Evolutionary conservation across 2,113 vertebrate genomes (phyloP).

Genomic region (Bolborhynchus lineola): DNA sequence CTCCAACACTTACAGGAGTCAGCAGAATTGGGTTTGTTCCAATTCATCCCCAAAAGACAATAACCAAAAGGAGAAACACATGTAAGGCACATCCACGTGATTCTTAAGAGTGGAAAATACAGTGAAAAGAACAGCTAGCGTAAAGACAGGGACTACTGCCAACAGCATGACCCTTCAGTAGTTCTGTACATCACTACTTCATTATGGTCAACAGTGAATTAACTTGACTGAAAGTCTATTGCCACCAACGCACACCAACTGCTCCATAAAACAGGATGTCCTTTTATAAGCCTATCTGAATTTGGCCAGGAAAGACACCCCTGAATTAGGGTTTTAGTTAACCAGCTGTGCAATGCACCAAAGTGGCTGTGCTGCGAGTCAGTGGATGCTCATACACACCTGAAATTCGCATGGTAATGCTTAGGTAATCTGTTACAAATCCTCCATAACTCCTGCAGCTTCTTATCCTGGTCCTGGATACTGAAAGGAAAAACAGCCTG

Average conservation of each 20-base stretch:
- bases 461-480: constrained; percentile 91
- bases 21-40: neutral
- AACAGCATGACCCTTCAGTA: neutral
- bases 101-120: neutral
- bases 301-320: neutral
- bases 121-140: neutral
- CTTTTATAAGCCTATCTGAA: neutral
- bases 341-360: neutral
- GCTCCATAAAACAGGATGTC: neutral
- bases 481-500: constrained; percentile 64
- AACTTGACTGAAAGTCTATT: neutral
- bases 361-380: neutral
- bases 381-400: constrained; percentile 67
- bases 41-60: neutral
- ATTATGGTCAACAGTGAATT: neutral
- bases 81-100: neutral
- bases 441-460: constrained; percentile 94
- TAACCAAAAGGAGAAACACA: neutral
- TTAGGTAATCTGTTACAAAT: constrained; percentile 94
- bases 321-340: neutral
- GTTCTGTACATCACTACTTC: neutral
- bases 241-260: neutral
- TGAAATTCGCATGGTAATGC: constrained; percentile 91
- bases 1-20: neutral
- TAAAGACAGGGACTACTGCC: neutral